Base-by-base conservation (phyloP, 2,113 vertebrate genomes). In the Tursiops truncatus region DNA sequence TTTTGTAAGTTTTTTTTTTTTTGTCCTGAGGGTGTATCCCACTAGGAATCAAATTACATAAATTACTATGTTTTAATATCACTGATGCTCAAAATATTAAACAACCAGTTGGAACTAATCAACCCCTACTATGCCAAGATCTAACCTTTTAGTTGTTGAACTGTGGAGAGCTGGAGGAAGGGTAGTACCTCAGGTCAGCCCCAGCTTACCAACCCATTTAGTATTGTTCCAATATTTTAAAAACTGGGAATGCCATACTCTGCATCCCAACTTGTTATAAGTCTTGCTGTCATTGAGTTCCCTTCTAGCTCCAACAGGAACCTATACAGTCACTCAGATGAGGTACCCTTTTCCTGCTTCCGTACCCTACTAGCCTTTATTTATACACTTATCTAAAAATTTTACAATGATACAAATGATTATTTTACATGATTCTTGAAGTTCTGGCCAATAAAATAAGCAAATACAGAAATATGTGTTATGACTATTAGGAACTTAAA, bases 381-480 rank as follows among this genome's bases (percentile, higher is more conserved):
- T 28, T 38, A 71, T 63, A 38, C 38, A 62, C 33, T 56, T 67
- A 25, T 31, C 85, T 77, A n/a, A 12, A 77, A 74, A 67, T 23
- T 67, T 71, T 38, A 79, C 10, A 60, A 73, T 63, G 62, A 82
- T 18, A 63, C 12, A 80, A 38, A 41, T 79, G 41, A 81, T 84
- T 85, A 41, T 84, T 86, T 87, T 88, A 90, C 67, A 38, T 70
- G 41, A 81, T 82, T 97, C 82, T 67, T n/a, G 41, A 94, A 58
- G 6, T 67, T 90, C 65, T 60, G n/a, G 47, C 17, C 28, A 77
- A 76, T 58, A 91, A 82, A 94, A 86, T 77, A 94, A 77, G 20
- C 41, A 70, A 93, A 94, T 92, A 62, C 23, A 82, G 67, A 65
- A 86, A 76, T 71, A 79, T 65, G 38, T 80, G 36, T 44, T 93